phyloP scores from a whole-genome alignment of 2,797 vertebrate species.

The Falco rusticolus region DNA sequence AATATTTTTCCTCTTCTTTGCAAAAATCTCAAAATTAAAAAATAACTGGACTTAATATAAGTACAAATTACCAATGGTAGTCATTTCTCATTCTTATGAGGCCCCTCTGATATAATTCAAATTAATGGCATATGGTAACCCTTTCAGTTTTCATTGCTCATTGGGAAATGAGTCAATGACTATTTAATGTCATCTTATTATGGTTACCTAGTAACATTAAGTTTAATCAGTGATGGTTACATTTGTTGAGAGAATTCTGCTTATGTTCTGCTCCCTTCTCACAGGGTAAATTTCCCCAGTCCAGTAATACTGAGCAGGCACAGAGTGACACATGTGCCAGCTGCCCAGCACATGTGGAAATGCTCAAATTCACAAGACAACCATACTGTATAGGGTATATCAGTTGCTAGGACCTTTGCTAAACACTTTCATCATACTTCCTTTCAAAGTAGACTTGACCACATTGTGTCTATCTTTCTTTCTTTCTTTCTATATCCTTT shows the following conservation, averaged over 20 bases:
- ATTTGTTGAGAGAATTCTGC: conserved; percentile 36
- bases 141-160: conserved; percentile 46
- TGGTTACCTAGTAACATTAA: background rate
- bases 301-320: conserved; percentile 23
- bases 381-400: background rate
- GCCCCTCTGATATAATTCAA: background rate
- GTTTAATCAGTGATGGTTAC: conserved; percentile 39
- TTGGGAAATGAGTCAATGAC: conserved; percentile 54
- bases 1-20: background rate
- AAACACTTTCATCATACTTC: conserved; percentile 45
- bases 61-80: background rate
- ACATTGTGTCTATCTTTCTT: background rate
- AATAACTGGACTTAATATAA: conserved; percentile 16
- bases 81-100: conserved; percentile 14
- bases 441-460: conserved; percentile 26
- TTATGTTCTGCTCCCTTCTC: conserved; percentile 6
- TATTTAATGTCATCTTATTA: conserved; percentile 53
- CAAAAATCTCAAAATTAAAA: background rate
- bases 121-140: conserved; percentile 48
- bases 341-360: conserved; percentile 51
- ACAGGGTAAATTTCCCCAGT: background rate
- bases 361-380: conserved; percentile 44
- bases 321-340: background rate
- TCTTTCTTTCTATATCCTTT: background rate
- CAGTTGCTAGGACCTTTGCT: conserved; percentile 36